Conservation (phyloP, 2,113 vertebrate genomes). For the Paracanthobrama guichenoti region DNA sequence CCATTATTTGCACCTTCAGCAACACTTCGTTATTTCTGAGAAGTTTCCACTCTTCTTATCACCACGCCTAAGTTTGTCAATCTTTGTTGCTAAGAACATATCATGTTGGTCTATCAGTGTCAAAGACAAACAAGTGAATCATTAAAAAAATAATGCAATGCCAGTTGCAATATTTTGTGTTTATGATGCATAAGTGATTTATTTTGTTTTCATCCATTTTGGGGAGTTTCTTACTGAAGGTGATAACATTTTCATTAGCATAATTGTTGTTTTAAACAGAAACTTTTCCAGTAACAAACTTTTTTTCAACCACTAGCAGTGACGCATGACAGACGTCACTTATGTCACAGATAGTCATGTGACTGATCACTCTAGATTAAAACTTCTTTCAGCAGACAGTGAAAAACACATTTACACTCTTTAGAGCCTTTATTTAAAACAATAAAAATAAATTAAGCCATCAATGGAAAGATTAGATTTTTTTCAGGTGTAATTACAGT, state of each 20-base stretch:
- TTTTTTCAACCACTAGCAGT: background rate
- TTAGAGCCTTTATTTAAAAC: too few relatives aligned
- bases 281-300: background rate
- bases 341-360: background rate
- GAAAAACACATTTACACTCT: background rate
- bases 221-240: background rate
- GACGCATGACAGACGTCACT: background rate
- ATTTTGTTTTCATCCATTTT: background rate
- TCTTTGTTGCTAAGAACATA: background rate
- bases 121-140: background rate
- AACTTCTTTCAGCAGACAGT: background rate
- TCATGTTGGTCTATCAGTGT: too few relatives aligned
- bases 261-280: background rate
- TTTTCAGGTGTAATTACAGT: too few relatives aligned
- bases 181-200: too few relatives aligned
- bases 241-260: too few relatives aligned
- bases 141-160: background rate
- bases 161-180: too few relatives aligned
- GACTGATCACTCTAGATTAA: background rate
- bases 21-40: background rate
- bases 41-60: background rate
- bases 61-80: background rate
- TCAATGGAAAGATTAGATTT: too few relatives aligned
- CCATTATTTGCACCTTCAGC: background rate
- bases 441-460: too few relatives aligned